Conservation (phyloP, 2,888 invertebrate species). For the Drosophila prostipennis region DNA sequence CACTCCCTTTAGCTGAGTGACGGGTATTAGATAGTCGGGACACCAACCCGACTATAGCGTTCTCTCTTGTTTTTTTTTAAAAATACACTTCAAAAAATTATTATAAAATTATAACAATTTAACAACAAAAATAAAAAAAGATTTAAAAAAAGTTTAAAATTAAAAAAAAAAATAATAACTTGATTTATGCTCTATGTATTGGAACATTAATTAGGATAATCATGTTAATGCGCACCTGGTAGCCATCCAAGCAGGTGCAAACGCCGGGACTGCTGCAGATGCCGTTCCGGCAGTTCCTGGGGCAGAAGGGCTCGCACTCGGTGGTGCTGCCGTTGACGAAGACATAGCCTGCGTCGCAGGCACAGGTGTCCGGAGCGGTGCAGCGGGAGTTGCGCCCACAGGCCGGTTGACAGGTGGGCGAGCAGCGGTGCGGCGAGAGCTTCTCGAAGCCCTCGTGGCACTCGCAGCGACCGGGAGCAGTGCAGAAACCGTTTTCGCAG, state of each 20-base stretch:
- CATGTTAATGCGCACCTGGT: constrained; percentile 33
- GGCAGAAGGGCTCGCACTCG: constrained; percentile 80
- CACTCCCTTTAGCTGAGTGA: too few relatives aligned
- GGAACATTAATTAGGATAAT: background rate
- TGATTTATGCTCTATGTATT: too few relatives aligned
- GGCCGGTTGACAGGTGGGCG: constrained; percentile 67
- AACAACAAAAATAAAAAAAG: too few relatives aligned
- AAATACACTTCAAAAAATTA: too few relatives aligned
- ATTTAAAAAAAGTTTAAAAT: too few relatives aligned
- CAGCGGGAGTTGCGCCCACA: constrained; percentile 83
- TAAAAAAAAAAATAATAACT: too few relatives aligned
- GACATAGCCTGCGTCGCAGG: constrained; percentile 72
- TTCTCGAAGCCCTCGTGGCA: constrained; percentile 79
- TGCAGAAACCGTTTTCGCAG: constrained; percentile 84
- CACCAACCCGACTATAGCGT: too few relatives aligned
- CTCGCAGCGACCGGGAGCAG: constrained; percentile 79
- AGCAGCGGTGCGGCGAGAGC: constrained; percentile 73
- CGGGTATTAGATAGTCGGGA: too few relatives aligned
- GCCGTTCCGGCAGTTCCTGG: constrained; percentile 81
- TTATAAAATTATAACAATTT: too few relatives aligned
- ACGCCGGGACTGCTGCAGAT: constrained; percentile 83
- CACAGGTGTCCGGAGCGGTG: constrained; percentile 82
- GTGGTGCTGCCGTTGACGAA: constrained; percentile 73
- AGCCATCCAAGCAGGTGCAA: constrained; percentile 82
- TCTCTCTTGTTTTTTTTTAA: too few relatives aligned